Conservation (phyloP, 2,888 invertebrate species). For the Sialis fuliginosa region DNA sequence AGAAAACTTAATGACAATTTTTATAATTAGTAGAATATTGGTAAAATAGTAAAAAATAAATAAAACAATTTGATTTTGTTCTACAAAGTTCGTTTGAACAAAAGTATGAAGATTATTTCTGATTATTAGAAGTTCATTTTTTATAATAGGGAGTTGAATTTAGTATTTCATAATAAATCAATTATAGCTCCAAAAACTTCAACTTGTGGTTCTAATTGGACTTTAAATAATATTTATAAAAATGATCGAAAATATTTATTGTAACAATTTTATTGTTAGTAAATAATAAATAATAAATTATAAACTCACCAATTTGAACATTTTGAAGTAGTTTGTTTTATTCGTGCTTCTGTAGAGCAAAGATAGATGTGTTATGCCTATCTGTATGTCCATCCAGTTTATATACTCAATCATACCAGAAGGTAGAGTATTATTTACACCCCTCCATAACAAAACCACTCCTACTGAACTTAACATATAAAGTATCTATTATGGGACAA, state of each 20-base stretch:
- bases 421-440: neutral
- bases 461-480: neutral
- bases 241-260: no score
- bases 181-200: neutral
- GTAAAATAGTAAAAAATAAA: no score
- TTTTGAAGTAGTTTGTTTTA: neutral
- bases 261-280: no score
- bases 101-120: no score
- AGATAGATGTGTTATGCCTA: neutral
- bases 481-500: no score
- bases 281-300: no score
- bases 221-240: no score
- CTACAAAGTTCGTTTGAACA: no score
- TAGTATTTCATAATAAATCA: neutral
- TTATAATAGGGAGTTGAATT: neutral
- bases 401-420: neutral
- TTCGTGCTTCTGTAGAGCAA: neutral
- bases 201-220: neutral
- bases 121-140: no score
- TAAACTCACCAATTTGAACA: slow-evolving; percentile 5
- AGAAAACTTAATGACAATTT: no score
- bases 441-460: neutral
- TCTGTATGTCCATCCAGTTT: neutral
- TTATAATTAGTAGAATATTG: no score
- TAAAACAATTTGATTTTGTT: no score